Evolutionary conservation across 2,797 vertebrate species (phyloP).

Genomic region (Adrianichthys oophorus): DNA sequence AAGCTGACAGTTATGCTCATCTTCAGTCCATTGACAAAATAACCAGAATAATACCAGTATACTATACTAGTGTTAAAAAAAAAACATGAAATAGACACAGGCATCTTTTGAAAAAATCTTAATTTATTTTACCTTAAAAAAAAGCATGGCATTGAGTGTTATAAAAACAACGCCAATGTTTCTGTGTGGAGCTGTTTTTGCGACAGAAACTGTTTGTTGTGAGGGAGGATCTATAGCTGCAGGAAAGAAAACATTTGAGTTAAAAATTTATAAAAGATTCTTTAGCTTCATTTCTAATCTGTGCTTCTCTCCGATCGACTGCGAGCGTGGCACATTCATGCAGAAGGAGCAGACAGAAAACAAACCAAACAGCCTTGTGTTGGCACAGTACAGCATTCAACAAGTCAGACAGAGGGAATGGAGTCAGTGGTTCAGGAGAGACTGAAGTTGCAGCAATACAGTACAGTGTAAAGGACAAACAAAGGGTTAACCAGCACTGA

Average conservation of each 20-base stretch:
- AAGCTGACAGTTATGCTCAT: not conserved
- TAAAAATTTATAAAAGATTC: not conserved
- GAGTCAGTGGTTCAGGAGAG: slow-evolving; percentile 13
- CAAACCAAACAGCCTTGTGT: not conserved
- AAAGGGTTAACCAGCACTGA: slow-evolving; percentile 16
- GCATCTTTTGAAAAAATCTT: slow-evolving; percentile 66
- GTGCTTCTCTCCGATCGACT: slow-evolving; percentile 1
- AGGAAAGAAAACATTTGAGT: not conserved
- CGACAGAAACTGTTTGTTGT: slow-evolving; percentile 7
- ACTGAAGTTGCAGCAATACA: slow-evolving; percentile 27
- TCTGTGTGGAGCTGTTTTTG: slow-evolving; percentile 31
- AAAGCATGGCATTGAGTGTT: slow-evolving; percentile 58
- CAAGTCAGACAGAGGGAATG: slow-evolving; percentile 15
- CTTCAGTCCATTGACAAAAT: not conserved
- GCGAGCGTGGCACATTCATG: slow-evolving; percentile 21
- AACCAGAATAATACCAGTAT: too few species aligned
- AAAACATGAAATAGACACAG: slow-evolving; percentile 3
- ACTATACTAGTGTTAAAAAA: too few species aligned
- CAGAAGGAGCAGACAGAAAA: slow-evolving; percentile 10
- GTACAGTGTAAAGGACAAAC: slow-evolving; percentile 12
- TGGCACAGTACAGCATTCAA: slow-evolving; percentile 11
- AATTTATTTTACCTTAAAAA: slow-evolving; percentile 75
- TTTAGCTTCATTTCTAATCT: slow-evolving; percentile 1
- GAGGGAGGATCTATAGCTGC: slow-evolving; percentile 9
- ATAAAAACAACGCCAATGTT: slow-evolving; percentile 46